phyloP scores from a whole-genome alignment of 2,113 vertebrate species.

The Periophthalmus modestus region DNA sequence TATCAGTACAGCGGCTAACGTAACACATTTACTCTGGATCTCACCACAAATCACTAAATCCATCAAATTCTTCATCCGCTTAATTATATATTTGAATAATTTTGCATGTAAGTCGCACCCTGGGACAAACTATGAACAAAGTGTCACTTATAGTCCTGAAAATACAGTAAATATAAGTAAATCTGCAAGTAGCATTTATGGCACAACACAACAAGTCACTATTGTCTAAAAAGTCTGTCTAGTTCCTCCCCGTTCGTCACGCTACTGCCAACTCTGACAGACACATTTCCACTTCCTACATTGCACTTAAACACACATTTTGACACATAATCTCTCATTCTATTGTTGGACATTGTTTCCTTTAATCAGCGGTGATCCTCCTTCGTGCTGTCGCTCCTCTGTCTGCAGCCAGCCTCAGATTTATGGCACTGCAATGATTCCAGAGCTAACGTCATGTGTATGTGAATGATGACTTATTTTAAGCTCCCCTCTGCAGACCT shows the following conservation, averaged over 20 bases:
- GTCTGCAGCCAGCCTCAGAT: slow-evolving; percentile 42
- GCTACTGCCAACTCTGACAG: neutral
- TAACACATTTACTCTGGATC: too few relatives aligned
- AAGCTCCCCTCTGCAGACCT: slow-evolving; percentile 39
- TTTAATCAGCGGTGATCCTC: neutral
- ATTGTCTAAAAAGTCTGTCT: neutral
- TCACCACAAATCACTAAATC: too few relatives aligned
- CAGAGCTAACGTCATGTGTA: slow-evolving; percentile 56
- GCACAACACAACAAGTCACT: neutral
- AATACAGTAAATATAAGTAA: too few relatives aligned
- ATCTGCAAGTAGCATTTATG: too few relatives aligned
- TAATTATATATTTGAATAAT: too few relatives aligned
- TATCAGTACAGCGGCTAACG: too few relatives aligned
- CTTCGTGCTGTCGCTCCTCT: slow-evolving; percentile 5
- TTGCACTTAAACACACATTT: neutral
- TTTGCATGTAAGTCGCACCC: too few relatives aligned
- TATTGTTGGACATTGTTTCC: neutral
- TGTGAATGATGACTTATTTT: slow-evolving; percentile 48
- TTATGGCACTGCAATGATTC: slow-evolving; percentile 54
- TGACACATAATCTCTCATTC: neutral
- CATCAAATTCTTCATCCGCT: too few relatives aligned
- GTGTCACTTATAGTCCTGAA: too few relatives aligned
- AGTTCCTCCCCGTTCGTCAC: neutral
- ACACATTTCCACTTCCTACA: neutral
- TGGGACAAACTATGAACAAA: too few relatives aligned